Evolutionary conservation across 2,888 invertebrate genomes (phyloP).

Genomic region (Chrysolina haemoptera): DNA sequence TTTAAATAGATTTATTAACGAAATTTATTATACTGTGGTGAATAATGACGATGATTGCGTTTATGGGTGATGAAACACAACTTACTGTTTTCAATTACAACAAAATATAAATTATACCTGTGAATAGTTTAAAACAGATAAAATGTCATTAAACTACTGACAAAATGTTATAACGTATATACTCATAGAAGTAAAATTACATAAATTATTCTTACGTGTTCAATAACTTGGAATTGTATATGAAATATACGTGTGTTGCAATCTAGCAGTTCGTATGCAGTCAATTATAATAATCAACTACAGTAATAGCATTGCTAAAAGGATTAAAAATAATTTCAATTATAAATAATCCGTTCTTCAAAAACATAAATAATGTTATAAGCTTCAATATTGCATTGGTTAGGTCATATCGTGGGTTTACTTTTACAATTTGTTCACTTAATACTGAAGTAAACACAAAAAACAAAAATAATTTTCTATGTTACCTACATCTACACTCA

Average conservation of each 20-base stretch:
- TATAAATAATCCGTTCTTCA: neutral
- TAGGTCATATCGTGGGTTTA: neutral
- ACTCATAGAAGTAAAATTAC: neutral
- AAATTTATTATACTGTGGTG: too few species aligned
- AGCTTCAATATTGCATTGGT: neutral
- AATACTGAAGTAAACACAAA: too few species aligned
- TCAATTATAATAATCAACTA: neutral
- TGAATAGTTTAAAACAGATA: neutral
- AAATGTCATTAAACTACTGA: neutral
- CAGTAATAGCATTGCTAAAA: neutral
- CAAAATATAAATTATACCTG: neutral
- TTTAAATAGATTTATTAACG: too few species aligned
- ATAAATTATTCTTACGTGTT: neutral
- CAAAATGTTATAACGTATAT: neutral
- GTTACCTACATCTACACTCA: too few species aligned
- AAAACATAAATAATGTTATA: neutral
- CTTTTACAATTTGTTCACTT: too few species aligned
- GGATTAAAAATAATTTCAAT: neutral
- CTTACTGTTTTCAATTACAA: neutral
- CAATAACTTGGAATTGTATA: too few species aligned
- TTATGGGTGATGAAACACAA: too few species aligned
- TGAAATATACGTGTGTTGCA: too few species aligned
- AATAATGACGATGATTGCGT: too few species aligned
- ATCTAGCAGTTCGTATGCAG: neutral
- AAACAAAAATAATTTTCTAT: too few species aligned